Percentiles rank a stretch among this genome's conserved stretches.
Evolutionary conservation across 2,113 vertebrate genomes (phyloP).

Genomic region (Otolemur garnettii): DNA sequence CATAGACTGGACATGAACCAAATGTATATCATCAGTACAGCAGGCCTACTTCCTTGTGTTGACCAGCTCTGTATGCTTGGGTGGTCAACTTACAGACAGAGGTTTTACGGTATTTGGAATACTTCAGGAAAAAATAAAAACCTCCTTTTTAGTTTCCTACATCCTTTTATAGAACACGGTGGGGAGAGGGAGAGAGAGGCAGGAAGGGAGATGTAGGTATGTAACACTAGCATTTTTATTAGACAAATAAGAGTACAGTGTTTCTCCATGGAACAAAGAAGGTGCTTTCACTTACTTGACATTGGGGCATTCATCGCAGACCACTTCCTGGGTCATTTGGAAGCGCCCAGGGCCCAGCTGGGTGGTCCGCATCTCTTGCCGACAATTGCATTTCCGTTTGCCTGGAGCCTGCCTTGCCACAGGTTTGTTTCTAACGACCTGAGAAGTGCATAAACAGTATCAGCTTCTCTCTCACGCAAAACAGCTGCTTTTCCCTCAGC

Average conservation of each 20-base stretch:
- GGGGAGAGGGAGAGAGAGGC: too few species aligned
- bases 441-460: background rate
- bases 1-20: too few species aligned
- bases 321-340: slow-evolving; percentile 99
- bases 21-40: too few species aligned
- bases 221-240: background rate
- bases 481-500: background rate
- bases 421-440: slow-evolving; percentile 98
- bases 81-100: too few species aligned
- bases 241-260: background rate
- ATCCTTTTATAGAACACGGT: background rate
- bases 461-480: background rate
- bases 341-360: slow-evolving; percentile 98
- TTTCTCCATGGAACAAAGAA: background rate
- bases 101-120: background rate
- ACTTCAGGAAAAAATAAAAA: background rate
- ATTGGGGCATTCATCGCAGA: slow-evolving; percentile 98
- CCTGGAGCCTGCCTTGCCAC: slow-evolving; percentile 97
- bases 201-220: background rate
- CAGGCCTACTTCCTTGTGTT: too few species aligned
- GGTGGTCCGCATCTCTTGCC: slow-evolving; percentile 99
- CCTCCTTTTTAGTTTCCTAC: background rate
- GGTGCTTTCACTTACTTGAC: slow-evolving; percentile 93
- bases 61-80: too few species aligned
- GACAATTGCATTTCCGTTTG: slow-evolving; percentile 98